A percentile compares a stretch with the other conserved stretches of the same genome.
Evolutionary conservation across 2,888 invertebrate species (phyloP).

Genomic region (Palloptera scutellata): DNA sequence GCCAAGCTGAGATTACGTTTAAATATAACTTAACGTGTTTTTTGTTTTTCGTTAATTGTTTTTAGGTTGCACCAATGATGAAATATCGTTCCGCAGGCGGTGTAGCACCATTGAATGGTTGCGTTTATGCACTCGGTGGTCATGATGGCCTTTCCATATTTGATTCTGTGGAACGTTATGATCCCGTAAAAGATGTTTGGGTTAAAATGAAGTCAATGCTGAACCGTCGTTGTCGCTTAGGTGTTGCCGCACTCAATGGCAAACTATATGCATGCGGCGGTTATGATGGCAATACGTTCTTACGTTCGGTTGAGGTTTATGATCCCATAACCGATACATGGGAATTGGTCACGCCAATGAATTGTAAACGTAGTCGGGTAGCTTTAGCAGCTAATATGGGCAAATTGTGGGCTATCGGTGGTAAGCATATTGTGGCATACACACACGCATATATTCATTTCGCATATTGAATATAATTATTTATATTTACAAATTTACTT

Average conservation of each 20-base stretch:
- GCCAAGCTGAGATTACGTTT: neutral
- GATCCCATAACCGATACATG: slow-evolving; percentile 80
- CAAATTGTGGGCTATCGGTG: slow-evolving; percentile 83
- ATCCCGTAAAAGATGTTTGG: slow-evolving; percentile 79
- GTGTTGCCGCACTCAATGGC: slow-evolving; percentile 81
- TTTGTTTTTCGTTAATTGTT: neutral
- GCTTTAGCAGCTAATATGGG: slow-evolving; percentile 85
- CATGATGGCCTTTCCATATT: slow-evolving; percentile 89
- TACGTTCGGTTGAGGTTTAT: slow-evolving; percentile 82
- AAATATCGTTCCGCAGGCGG: slow-evolving; percentile 73
- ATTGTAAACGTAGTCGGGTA: slow-evolving; percentile 81
- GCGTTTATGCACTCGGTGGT: slow-evolving; percentile 83
- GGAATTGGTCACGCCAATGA: slow-evolving; percentile 81
- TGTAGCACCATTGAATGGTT: slow-evolving; percentile 72
- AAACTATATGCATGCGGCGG: slow-evolving; percentile 86
- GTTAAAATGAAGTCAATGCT: slow-evolving; percentile 79
- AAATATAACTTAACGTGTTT: neutral
- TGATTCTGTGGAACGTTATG: slow-evolving; percentile 84
- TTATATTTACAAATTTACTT: neutral
- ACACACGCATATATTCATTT: no score
- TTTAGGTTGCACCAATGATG: slow-evolving; percentile 64
- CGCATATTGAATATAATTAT: neutral
- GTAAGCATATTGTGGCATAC: no score
- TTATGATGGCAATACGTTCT: slow-evolving; percentile 84
- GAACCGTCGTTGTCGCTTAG: slow-evolving; percentile 81